Conservation (phyloP, 2,888 invertebrate genomes). For the Eristalis intricaria region DNA sequence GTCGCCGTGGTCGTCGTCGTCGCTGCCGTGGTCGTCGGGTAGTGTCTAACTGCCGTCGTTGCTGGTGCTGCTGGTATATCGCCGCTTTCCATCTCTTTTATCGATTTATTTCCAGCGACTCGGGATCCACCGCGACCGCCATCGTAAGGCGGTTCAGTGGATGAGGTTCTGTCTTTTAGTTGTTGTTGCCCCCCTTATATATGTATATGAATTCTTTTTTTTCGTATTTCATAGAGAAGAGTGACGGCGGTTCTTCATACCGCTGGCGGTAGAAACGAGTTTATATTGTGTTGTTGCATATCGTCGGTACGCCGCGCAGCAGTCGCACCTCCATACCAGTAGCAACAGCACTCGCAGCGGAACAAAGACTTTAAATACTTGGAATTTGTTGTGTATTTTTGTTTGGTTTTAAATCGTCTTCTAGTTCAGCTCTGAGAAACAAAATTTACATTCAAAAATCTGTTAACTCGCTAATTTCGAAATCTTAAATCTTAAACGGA, state of each 20-base stretch:
- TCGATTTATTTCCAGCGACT: slow-evolving; percentile 69
- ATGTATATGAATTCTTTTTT: slow-evolving; percentile 20
- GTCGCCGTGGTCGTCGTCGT: slow-evolving; percentile 48
- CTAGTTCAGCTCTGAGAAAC: not conserved
- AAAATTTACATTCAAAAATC: not conserved
- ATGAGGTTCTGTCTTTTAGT: slow-evolving; percentile 19
- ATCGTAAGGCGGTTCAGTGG: not conserved
- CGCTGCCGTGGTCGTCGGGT: slow-evolving; percentile 58
- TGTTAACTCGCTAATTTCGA: not conserved
- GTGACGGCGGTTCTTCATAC: slow-evolving; percentile 69
- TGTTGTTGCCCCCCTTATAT: slow-evolving; percentile 33
- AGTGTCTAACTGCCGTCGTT: slow-evolving; percentile 57
- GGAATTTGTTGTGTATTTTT: slow-evolving; percentile 19
- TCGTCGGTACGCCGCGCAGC: slow-evolving; percentile 46
- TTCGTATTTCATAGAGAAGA: slow-evolving; percentile 42
- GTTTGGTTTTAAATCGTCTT: not conserved
- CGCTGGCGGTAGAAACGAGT: slow-evolving; percentile 70
- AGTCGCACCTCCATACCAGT: slow-evolving; percentile 49
- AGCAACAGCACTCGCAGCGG: slow-evolving; percentile 53
- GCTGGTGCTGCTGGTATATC: slow-evolving; percentile 65
- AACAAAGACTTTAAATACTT: slow-evolving; percentile 41
- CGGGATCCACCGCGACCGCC: slow-evolving; percentile 60
- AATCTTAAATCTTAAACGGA: not conserved
- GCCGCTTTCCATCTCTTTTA: slow-evolving; percentile 72
- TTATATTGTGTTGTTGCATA: slow-evolving; percentile 56